phyloP scores from a whole-genome alignment of 2,797 vertebrate species.

The Furcifer pardalis region DNA sequence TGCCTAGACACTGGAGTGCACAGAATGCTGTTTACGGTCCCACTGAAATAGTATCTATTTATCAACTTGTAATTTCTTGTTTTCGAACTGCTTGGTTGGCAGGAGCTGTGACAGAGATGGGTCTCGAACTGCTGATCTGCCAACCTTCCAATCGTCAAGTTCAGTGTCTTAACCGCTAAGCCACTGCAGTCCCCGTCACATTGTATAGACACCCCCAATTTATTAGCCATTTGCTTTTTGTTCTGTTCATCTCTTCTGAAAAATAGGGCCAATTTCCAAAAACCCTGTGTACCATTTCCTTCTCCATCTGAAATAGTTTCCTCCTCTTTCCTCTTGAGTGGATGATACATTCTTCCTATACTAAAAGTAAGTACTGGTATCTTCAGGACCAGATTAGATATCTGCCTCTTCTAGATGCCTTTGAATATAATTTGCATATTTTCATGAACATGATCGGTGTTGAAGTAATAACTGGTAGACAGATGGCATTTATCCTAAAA shows the following conservation, averaged over 20 bases:
- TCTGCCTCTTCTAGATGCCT: conserved; percentile 25
- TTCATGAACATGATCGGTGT: conserved; percentile 17
- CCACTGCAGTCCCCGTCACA: too few relatives aligned
- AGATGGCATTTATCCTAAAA: conserved; percentile 35
- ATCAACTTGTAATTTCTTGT: too few relatives aligned
- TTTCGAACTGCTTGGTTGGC: too few relatives aligned
- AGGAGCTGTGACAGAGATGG: too few relatives aligned
- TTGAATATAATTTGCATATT: conserved; percentile 35
- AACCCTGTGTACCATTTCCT: background rate
- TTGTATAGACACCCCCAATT: background rate
- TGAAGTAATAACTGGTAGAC: conserved; percentile 21
- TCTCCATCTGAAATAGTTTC: background rate
- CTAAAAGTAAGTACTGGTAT: background rate
- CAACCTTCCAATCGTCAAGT: too few relatives aligned
- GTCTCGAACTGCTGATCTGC: too few relatives aligned
- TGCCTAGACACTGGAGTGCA: too few relatives aligned
- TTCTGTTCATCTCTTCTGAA: background rate
- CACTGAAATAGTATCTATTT: too few relatives aligned
- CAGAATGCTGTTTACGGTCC: too few relatives aligned
- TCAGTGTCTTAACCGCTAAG: too few relatives aligned
- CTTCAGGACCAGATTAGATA: background rate
- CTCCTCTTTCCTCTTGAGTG: background rate
- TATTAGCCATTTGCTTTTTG: background rate
- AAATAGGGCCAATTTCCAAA: background rate
- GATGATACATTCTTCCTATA: background rate